These are phyloP conservation scores for Nomada fucata DNA, from an alignment of 2,888 invertebrate species.

Conservation along the genomic window DNA sequence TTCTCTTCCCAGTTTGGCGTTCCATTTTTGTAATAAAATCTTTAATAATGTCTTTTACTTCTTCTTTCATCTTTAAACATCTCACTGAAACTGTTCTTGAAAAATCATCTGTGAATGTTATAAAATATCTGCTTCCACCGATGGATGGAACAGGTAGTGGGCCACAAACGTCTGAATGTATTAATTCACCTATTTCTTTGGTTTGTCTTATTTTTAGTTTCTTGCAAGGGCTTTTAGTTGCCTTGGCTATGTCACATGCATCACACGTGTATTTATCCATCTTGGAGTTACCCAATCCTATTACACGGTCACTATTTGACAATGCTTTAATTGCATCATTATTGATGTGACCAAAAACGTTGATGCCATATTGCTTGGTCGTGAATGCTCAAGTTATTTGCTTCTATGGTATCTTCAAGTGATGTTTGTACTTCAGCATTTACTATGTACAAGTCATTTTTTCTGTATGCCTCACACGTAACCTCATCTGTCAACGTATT, in stretches of 20 bases:
- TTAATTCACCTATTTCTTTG: slow-evolving; percentile 9
- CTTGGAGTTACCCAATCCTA: slow-evolving; percentile 14
- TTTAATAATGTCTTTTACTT: not conserved
- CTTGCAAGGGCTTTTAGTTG: slow-evolving; percentile 16
- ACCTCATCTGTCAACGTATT: slow-evolving; percentile 1
- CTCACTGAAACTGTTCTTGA: not conserved
- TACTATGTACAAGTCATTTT: slow-evolving; percentile 30
- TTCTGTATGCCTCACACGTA: slow-evolving; percentile 16
- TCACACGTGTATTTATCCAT: slow-evolving; percentile 10
- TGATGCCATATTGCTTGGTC: slow-evolving; percentile 24
- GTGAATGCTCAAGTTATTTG: not conserved
- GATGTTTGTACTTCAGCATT: slow-evolving; percentile 2
- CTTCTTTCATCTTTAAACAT: slow-evolving; percentile 1
- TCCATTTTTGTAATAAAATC: not conserved
- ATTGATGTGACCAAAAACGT: slow-evolving; percentile 29
- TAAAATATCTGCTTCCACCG: slow-evolving; percentile 7
- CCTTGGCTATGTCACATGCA: slow-evolving; percentile 12
- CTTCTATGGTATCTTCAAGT: not conserved
- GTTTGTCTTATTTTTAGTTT: slow-evolving; percentile 11
- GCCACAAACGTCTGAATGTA: slow-evolving; percentile 28
- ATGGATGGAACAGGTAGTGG: slow-evolving; percentile 9
- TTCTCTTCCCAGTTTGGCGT: not conserved
- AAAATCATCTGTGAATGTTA: slow-evolving; percentile 14
- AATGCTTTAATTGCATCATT: slow-evolving; percentile 5
- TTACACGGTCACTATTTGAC: not conserved